Conservation (phyloP, 2,797 vertebrate genomes). For the Spondyliosoma cantharus region DNA sequence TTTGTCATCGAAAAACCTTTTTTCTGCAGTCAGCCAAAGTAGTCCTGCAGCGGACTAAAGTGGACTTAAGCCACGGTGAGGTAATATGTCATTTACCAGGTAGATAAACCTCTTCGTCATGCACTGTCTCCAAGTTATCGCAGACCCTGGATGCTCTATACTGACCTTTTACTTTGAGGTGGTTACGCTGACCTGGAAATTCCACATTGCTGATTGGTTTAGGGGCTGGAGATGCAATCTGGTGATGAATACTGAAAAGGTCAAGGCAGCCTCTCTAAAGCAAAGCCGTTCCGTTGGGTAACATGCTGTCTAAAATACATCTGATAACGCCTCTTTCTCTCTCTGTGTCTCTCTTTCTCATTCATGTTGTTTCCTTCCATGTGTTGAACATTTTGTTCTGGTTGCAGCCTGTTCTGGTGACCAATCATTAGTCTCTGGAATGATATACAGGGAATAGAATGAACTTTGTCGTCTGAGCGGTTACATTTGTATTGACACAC, state of each 20-base stretch:
- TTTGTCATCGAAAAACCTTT: constrained; percentile 43
- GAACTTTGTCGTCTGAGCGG: neutral
- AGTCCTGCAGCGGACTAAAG: constrained; percentile 49
- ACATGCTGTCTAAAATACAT: constrained; percentile 74
- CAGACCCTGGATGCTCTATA: constrained; percentile 58
- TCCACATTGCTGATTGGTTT: constrained; percentile 83
- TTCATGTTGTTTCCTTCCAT: constrained; percentile 39
- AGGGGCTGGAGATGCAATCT: constrained; percentile 83
- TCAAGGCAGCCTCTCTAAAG: constrained; percentile 80
- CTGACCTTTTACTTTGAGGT: constrained; percentile 85
- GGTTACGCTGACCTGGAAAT: constrained; percentile 84
- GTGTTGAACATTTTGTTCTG: constrained; percentile 59
- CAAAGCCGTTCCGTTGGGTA: constrained; percentile 65
- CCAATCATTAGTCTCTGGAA: constrained; percentile 55
- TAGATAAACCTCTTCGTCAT: constrained; percentile 74
- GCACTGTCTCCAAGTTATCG: constrained; percentile 61
- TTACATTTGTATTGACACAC: constrained; percentile 18
- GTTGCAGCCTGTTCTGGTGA: constrained; percentile 25
- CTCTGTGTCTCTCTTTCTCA: constrained; percentile 16
- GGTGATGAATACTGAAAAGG: constrained; percentile 89
- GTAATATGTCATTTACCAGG: constrained; percentile 75
- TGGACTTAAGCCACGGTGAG: constrained; percentile 53
- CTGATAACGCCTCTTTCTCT: constrained; percentile 61
- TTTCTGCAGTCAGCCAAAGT: constrained; percentile 43
- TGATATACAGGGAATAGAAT: constrained; percentile 34